These are phyloP conservation scores for Zootermopsis nevadensis DNA, from an alignment of 2,888 invertebrate species.

Conservation along the genomic window DNA sequence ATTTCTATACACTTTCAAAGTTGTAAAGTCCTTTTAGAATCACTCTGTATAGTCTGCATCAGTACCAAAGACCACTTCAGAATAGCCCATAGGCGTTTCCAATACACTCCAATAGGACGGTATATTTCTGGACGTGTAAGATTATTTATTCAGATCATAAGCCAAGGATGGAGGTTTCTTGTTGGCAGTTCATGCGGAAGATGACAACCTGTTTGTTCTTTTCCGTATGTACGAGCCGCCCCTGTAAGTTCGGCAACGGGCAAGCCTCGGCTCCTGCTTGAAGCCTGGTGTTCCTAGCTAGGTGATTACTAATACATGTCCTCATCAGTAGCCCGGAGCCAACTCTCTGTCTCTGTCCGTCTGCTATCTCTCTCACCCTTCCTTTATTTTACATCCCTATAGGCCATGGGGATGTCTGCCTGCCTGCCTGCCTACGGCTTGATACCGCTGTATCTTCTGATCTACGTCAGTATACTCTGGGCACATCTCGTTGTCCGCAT, in stretches of 20 bases:
- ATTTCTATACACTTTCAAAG: no score
- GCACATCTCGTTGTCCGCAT: background rate
- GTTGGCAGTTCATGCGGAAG: no score
- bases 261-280: conserved; percentile 2
- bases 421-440: conserved; percentile 21
- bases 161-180: no score
- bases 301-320: conserved; percentile 43
- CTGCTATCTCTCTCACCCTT: conserved; percentile 30
- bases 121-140: no score
- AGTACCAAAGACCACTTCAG: no score
- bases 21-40: no score
- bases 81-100: no score
- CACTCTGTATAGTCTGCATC: no score
- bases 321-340: conserved; percentile 41
- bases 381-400: conserved; percentile 43
- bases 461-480: conserved; percentile 39
- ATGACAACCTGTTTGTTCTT: no score
- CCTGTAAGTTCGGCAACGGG: conserved; percentile 18
- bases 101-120: no score
- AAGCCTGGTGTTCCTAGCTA: conserved; percentile 34
- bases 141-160: no score
- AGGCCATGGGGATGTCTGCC: conserved; percentile 27
- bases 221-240: conserved; percentile 27
- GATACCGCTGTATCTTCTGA: conserved; percentile 33
- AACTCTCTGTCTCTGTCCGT: background rate